These are phyloP conservation scores for Drosophila tristis DNA, from an alignment of 1,140 invertebrate genomes.

Conservation along the genomic window DNA sequence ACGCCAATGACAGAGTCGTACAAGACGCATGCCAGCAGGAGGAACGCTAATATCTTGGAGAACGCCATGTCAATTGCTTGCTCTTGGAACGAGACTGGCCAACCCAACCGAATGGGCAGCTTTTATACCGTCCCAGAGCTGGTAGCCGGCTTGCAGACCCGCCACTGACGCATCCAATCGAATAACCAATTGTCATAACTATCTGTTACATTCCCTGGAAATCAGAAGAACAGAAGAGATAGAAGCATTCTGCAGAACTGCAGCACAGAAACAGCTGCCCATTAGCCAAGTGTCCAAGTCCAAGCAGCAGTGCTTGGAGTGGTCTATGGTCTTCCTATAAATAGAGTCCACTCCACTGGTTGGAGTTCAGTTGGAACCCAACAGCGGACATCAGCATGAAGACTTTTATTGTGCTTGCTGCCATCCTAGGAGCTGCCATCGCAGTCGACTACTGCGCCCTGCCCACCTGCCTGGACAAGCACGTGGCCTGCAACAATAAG, in stretches of 20 bases:
- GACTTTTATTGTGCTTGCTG: slow-evolving; percentile 3
- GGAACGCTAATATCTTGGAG: no score
- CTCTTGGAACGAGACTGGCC: no score
- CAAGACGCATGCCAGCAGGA: no score
- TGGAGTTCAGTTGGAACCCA: neutral
- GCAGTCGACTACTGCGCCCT: slow-evolving; percentile 56
- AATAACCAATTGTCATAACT: no score
- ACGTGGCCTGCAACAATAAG: slow-evolving; percentile 66
- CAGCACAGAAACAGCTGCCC: neutral
- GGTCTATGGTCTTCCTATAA: neutral
- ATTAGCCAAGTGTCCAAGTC: neutral
- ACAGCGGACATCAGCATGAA: slow-evolving; percentile 9
- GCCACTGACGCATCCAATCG: no score
- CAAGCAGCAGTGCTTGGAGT: neutral
- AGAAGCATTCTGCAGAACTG: neutral
- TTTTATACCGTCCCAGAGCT: no score
- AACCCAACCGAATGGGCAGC: no score
- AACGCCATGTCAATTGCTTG: no score
- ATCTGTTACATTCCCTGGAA: no score
- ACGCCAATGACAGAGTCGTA: neutral
- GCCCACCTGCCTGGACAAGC: slow-evolving; percentile 64
- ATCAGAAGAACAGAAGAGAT: no score
- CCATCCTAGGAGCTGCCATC: neutral
- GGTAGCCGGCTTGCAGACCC: no score
- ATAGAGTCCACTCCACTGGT: neutral